Evolutionary conservation across 2,113 vertebrate genomes (phyloP), one percentile per base, ranked within the genome.

Genomic region (Spea bombifrons): DNA sequence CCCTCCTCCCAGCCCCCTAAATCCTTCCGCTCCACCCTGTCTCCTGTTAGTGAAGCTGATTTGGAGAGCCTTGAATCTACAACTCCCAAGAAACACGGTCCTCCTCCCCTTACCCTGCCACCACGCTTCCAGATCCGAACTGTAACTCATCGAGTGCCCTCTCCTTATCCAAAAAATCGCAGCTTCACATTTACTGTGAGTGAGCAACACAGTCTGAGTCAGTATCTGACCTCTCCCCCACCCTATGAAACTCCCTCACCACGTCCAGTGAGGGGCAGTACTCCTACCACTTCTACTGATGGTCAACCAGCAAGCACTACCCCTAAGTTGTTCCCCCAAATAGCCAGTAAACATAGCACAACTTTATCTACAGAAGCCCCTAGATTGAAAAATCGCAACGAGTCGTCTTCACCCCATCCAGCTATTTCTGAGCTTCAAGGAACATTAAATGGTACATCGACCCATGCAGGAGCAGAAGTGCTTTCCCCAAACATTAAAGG

Each of bases 41-140:
- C 96, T 0, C 97, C 97, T 0, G 96, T 98, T 65, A 96, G 92
- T 0, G 97, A 99, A 84, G 95, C 93, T 7, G 95, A 98, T 76
- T 86, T 92, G 0, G 96, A 98, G 65, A 73, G 83, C 67, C 88
- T 87, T 3, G 91, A 93, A 30, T 80, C 68, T 1, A 4, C 86
- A 50, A 85, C 86, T 47, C 85, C 88, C 1, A 86, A 86, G 0
- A 88, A 85, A 81, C 68, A 85, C 12, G 85, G 88, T 0, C 85
- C 92, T 44, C 69, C 78, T 0, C 2, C 81, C 5, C 52, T 46
- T 45, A 81, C 15, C 57, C 84, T 75, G 8, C 83, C 83, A 0
- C 15, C 83, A 15, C 81, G 15, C 43, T 89, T 89, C 68, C 85
- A 89, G 0, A 5, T 82, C 78, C 87, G 80, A 65, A 85, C 89